phyloP scores from a whole-genome alignment of 2,113 vertebrate genomes.

The Todiramphus saurophagus region DNA sequence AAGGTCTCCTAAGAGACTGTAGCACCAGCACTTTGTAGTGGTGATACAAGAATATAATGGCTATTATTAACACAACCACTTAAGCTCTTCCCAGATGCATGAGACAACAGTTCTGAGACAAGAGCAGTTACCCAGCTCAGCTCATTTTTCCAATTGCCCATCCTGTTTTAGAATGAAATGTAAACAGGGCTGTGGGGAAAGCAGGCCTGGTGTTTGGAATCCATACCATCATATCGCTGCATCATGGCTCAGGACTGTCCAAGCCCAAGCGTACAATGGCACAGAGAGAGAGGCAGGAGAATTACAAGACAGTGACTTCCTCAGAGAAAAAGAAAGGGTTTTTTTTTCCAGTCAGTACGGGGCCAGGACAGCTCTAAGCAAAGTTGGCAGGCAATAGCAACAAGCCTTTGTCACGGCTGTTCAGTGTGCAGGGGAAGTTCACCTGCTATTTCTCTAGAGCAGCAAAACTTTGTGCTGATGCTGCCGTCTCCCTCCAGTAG shows the following conservation, averaged over 20 bases:
- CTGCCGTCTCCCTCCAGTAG: not conserved
- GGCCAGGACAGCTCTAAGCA: not conserved
- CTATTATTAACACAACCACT: not conserved
- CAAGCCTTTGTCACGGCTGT: not conserved
- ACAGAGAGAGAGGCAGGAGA: not conserved
- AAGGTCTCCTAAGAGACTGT: not conserved
- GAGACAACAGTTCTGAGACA: not conserved
- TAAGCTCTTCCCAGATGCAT: not conserved
- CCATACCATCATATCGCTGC: not conserved
- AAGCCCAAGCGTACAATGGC: not conserved
- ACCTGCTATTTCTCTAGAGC: not conserved
- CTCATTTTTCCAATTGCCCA: not conserved
- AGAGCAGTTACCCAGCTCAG: not conserved
- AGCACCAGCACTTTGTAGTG: not conserved
- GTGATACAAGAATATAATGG: not conserved
- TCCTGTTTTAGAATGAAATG: not conserved
- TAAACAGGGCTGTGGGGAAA: not conserved
- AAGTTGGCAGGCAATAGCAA: not conserved
- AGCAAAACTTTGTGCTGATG: not conserved
- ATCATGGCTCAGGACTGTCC: not conserved
- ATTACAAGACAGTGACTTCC: not conserved
- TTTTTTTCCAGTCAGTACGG: not conserved
- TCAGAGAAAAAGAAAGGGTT: not conserved
- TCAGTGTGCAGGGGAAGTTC: not conserved
- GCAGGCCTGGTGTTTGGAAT: not conserved